phyloP scores from a whole-genome alignment of 2,113 vertebrate genomes.

The Macaca fascicularis region T2T-MFA8v1.1 NC_088380.1:32389001-32389500 shows the following conservation, averaged over 20 bases:
- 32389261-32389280: neutral
- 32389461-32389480: neutral
- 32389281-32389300: neutral
- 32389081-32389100: neutral
- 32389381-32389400: neutral
- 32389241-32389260: neutral
- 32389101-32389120: neutral
- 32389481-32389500: neutral
- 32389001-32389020: neutral
- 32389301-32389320: neutral
- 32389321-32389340: neutral
- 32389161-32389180: neutral
- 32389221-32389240: neutral
- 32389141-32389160: neutral
- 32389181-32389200: neutral
- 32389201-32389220: neutral
- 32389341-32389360: neutral
- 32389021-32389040: neutral
- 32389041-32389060: neutral
- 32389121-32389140: neutral
- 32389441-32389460: neutral
- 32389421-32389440: neutral
- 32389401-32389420: neutral
- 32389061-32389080: neutral
- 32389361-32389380: neutral